phyloP scores from a whole-genome alignment of 2,888 invertebrate species.

The Zygogramma bicolorata region DNA sequence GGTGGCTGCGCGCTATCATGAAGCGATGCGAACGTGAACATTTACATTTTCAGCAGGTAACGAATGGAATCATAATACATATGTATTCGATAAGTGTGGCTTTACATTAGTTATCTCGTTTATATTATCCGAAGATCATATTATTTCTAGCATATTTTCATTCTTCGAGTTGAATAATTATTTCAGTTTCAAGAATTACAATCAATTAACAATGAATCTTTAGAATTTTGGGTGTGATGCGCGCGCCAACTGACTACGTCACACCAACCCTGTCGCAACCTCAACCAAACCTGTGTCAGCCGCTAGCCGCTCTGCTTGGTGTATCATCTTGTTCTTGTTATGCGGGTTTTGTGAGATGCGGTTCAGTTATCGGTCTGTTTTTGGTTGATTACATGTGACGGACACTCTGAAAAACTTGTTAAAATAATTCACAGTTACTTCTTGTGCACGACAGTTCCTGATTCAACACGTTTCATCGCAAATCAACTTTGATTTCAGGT shows the following conservation, averaged over 20 bases:
- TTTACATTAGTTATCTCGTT: too few species aligned
- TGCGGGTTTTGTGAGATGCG: constrained; percentile 48
- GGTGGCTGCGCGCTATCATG: too few species aligned
- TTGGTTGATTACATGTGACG: constrained; percentile 48
- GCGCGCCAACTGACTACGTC: constrained; percentile 31
- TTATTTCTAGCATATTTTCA: too few species aligned
- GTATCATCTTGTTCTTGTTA: constrained; percentile 35
- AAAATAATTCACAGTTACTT: constrained; percentile 41
- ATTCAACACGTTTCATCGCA: constrained; percentile 21
- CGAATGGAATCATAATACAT: too few species aligned
- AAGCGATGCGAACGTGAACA: too few species aligned
- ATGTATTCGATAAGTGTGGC: too few species aligned
- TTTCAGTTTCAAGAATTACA: neutral
- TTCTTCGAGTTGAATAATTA: too few species aligned
- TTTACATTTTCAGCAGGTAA: too few species aligned
- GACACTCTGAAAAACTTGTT: constrained; percentile 47
- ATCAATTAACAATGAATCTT: constrained; percentile 35
- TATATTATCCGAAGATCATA: too few species aligned
- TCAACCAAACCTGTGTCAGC: constrained; percentile 49
- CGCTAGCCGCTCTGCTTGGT: constrained; percentile 39
- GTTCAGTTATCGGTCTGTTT: constrained; percentile 47
- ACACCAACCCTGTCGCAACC: constrained; percentile 58
- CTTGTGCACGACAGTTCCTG: constrained; percentile 24
- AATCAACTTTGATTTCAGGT: constrained; percentile 43
- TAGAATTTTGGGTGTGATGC: constrained; percentile 35